Conservation (phyloP, 2,797 vertebrate genomes). For the Phrynocephalus guinanensis region DNA sequence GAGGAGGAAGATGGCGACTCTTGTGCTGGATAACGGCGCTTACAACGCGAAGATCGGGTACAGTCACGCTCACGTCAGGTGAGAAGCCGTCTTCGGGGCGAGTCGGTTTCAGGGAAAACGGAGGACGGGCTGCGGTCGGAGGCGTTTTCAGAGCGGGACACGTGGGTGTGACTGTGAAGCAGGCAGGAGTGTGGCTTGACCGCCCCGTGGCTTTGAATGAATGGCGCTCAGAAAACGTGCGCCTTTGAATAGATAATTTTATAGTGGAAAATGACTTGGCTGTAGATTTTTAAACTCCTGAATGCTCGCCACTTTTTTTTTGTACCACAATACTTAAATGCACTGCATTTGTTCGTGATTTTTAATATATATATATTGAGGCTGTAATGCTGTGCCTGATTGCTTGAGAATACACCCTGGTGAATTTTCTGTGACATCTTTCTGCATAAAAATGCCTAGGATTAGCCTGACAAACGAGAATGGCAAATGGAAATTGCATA, state of each 20-base stretch:
- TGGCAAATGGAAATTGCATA: not conserved
- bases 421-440: not conserved
- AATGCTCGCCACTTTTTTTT: too few species aligned
- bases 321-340: too few species aligned
- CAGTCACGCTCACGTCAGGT: conserved; percentile 91
- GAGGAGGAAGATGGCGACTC: conserved; percentile 84
- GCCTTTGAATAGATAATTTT: not conserved
- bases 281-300: too few species aligned
- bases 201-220: not conserved
- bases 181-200: too few species aligned
- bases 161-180: too few species aligned
- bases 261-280: not conserved
- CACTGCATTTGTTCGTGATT: too few species aligned
- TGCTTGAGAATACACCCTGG: not conserved
- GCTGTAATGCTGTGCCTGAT: not conserved
- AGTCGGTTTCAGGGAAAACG: not conserved
- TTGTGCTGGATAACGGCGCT: conserved; percentile 95
- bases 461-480: not conserved
- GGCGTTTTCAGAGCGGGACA: not conserved
- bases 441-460: not conserved
- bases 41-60: conserved; percentile 95
- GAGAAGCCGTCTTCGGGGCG: conserved; percentile 23
- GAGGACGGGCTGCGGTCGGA: not conserved
- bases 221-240: not conserved
- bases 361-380: not conserved